Conservation (phyloP, 2,113 vertebrate genomes). For the Amblyopsis rosae region DNA sequence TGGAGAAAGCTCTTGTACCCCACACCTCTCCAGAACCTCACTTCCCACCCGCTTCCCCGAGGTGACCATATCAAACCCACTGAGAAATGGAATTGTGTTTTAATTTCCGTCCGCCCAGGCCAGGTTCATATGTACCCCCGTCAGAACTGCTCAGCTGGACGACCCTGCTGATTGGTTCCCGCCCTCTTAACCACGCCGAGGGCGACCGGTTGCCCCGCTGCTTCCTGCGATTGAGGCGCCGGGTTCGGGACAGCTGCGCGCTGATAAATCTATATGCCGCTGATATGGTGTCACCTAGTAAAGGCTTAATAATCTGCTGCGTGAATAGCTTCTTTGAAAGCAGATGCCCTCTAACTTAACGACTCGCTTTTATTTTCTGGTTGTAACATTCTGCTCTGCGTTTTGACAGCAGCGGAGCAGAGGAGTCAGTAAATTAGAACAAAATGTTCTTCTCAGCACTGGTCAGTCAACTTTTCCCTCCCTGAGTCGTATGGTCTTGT, state of each 20-base stretch:
- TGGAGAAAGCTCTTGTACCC: neutral
- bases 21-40: neutral
- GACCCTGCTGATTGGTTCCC: slow-evolving; percentile 8
- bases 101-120: slow-evolving; percentile 1
- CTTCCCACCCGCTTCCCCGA: neutral
- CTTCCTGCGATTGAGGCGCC: slow-evolving; percentile 24
- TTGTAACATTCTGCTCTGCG: too few relatives aligned
- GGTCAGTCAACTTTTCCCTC: too few relatives aligned
- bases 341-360: neutral
- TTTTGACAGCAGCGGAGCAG: too few relatives aligned
- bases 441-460: too few relatives aligned
- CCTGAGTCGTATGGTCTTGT: too few relatives aligned
- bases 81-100: slow-evolving; percentile 18
- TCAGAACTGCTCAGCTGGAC: neutral
- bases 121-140: slow-evolving; percentile 2
- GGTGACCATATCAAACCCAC: slow-evolving; percentile 4
- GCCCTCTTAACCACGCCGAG: neutral
- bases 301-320: slow-evolving; percentile 9
- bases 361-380: too few relatives aligned
- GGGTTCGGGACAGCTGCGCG: slow-evolving; percentile 12
- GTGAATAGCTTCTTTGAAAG: neutral
- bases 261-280: slow-evolving; percentile 15
- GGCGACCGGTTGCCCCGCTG: slow-evolving; percentile 6
- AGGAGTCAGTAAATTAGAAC: too few relatives aligned
- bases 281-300: slow-evolving; percentile 23